Evolutionary conservation across 2,113 vertebrate genomes (phyloP).

Genomic region (Myiagra hebetior): DNA sequence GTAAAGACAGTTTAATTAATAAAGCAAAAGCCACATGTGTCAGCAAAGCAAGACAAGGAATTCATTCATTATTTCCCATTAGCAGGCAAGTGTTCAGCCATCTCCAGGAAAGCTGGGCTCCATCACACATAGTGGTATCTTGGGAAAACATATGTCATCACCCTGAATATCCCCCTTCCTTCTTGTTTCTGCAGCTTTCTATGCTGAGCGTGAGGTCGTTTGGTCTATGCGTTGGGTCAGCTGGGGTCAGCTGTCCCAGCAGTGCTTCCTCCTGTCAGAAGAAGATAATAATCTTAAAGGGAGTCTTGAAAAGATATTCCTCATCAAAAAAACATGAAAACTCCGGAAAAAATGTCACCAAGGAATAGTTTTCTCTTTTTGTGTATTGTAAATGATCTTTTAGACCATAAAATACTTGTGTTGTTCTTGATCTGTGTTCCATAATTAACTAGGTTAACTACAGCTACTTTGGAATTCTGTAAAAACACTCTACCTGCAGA

Average conservation of each 20-base stretch:
- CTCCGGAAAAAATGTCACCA: not conserved
- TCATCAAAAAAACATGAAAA: not conserved
- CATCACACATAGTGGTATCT: accelerated
- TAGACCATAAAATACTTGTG: not conserved
- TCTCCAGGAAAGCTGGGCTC: not conserved
- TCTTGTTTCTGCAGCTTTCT: not conserved
- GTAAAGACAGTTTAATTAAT: not conserved
- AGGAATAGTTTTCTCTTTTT: not conserved
- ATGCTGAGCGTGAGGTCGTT: not conserved
- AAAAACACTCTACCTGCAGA: not conserved
- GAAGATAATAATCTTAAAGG: not conserved
- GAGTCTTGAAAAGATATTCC: not conserved
- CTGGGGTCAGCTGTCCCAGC: not conserved
- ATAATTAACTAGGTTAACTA: not conserved
- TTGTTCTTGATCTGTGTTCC: not conserved
- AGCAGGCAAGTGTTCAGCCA: not conserved
- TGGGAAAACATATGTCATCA: not conserved
- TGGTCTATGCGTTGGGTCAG: not conserved
- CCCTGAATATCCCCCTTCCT: accelerated
- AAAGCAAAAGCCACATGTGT: not conserved
- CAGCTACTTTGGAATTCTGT: not conserved
- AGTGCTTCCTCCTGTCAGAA: not conserved
- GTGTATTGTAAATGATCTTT: not conserved
- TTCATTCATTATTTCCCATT: not conserved
- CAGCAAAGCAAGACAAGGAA: not conserved